A percentile compares a stretch with the other conserved stretches of the same genome.
Conservation (phyloP, 2,888 invertebrate species). For the Eupithecia vulgata region DNA sequence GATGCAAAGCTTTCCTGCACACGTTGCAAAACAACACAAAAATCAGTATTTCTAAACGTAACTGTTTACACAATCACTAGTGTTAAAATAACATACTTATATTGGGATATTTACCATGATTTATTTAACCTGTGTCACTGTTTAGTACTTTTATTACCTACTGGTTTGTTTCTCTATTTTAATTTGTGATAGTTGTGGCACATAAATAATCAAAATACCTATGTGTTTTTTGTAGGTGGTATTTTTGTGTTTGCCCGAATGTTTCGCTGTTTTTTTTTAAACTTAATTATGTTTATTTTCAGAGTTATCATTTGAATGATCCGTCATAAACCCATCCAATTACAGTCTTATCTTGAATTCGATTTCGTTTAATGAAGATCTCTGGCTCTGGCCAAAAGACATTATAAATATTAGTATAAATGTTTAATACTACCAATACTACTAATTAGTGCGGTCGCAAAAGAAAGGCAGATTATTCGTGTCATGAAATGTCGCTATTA, state of each 20-base stretch:
- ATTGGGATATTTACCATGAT: neutral
- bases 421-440: constrained; percentile 7
- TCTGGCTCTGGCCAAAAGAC: constrained; percentile 3
- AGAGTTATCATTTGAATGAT: neutral
- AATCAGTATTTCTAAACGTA: neutral
- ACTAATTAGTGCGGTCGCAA: constrained; percentile 11
- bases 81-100: neutral
- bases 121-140: neutral
- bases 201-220: neutral
- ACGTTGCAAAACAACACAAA: constrained; percentile 30
- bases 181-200: neutral
- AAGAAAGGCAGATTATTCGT: neutral
- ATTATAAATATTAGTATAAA: too few species aligned
- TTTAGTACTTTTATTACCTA: neutral
- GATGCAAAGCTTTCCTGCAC: constrained; percentile 46
- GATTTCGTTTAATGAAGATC: too few species aligned
- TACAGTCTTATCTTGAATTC: too few species aligned
- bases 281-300: neutral
- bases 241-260: neutral
- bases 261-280: neutral
- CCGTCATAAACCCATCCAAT: too few species aligned
- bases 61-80: neutral
- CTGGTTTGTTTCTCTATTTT: neutral
- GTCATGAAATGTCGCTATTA: constrained; percentile 1
- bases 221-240: too few species aligned